Conservation (phyloP, 1,140 invertebrate species). For the Anastrepha ludens region DNA sequence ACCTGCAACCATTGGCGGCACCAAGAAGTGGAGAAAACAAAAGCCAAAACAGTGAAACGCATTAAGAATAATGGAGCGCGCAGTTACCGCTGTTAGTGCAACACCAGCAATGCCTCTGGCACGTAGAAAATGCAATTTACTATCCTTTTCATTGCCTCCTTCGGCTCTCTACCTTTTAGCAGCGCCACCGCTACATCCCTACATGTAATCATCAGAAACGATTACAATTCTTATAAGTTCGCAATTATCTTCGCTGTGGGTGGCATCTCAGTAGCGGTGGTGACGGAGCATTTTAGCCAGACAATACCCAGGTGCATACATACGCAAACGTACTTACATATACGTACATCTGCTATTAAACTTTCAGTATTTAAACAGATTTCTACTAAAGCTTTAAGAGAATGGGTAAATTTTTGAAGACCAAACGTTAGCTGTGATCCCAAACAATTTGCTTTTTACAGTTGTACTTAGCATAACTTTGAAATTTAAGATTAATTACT, state of each 20-base stretch:
- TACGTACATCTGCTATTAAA: too few relatives aligned
- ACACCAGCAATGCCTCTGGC: not conserved
- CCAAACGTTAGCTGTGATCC: too few relatives aligned
- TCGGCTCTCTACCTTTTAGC: not conserved
- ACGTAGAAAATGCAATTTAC: slow-evolving; percentile 31
- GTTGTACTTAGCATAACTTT: too few relatives aligned
- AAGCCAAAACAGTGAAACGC: not conserved
- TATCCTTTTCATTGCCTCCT: not conserved
- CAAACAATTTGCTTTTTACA: too few relatives aligned
- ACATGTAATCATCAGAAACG: not conserved
- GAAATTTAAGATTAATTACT: too few relatives aligned
- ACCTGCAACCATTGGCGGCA: not conserved
- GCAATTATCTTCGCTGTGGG: slow-evolving; percentile 17
- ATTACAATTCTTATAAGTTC: not conserved
- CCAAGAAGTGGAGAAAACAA: not conserved
- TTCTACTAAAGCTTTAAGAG: too few relatives aligned
- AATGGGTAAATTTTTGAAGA: too few relatives aligned
- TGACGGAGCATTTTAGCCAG: not conserved
- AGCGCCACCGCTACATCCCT: not conserved
- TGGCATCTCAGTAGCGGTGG: not conserved
- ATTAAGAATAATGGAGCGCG: not conserved
- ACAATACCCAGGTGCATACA: not conserved
- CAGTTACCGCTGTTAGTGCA: not conserved
- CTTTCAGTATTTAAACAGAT: too few relatives aligned
- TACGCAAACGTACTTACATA: not conserved